phyloP scores from a whole-genome alignment of 2,797 vertebrate species.

The Diplodus puntazzo region DNA sequence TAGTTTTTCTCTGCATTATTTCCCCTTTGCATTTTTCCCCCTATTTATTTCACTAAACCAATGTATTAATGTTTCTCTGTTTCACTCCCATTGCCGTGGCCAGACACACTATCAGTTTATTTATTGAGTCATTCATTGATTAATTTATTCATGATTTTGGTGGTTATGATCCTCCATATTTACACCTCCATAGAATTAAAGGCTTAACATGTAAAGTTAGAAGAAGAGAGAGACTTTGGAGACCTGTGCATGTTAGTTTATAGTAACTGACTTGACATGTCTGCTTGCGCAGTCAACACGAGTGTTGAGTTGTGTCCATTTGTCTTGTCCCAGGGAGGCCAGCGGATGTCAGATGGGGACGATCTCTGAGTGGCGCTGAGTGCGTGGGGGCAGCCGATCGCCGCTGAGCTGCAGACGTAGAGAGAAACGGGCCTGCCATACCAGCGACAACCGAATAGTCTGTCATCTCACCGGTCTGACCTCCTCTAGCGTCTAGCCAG shows the following conservation, averaged over 20 bases:
- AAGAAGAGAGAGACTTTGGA: not conserved
- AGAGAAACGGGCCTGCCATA: constrained; percentile 47
- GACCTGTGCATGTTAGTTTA: not conserved
- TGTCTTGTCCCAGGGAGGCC: constrained; percentile 77
- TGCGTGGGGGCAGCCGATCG: constrained; percentile 81
- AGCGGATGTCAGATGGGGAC: constrained; percentile 87
- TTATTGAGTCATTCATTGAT: no score
- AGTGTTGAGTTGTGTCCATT: not conserved
- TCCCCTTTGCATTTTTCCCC: no score
- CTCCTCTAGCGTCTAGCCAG: constrained; percentile 57
- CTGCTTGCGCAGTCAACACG: not conserved
- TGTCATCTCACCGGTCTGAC: constrained; percentile 46
- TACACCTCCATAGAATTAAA: no score
- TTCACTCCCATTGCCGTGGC: no score
- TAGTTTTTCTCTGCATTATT: no score
- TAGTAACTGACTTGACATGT: not conserved
- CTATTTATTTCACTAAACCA: no score
- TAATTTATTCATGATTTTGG: no score
- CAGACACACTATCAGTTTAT: no score
- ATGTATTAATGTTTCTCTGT: no score
- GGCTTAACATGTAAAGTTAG: no score
- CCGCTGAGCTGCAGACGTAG: constrained; percentile 70
- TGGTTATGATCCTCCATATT: no score
- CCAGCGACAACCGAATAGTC: constrained; percentile 57
- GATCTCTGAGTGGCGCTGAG: constrained; percentile 87